Percentiles rank a stretch among this genome's conserved stretches.
phyloP scores from a whole-genome alignment of 2,888 invertebrate genomes.

The Chaetoderma sp. region DNA sequence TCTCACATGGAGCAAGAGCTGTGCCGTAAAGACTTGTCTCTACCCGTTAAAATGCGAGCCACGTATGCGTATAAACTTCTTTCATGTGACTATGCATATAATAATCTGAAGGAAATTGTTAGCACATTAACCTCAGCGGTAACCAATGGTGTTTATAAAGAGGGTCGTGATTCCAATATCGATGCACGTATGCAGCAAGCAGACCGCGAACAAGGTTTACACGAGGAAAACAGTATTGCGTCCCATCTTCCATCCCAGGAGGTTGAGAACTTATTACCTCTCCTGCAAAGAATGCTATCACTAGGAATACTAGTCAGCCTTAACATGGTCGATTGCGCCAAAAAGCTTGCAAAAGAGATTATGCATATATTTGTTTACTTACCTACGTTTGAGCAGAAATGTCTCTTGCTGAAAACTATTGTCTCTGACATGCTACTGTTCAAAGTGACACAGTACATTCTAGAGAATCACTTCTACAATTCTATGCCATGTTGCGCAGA shows the following conservation, averaged over 20 bases:
- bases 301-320: slow-evolving; percentile 41
- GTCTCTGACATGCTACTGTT: slow-evolving; percentile 41
- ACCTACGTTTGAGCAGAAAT: slow-evolving; percentile 38
- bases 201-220: no score
- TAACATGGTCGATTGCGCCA: slow-evolving; percentile 42
- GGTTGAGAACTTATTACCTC: slow-evolving; percentile 18
- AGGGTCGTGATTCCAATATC: slow-evolving; percentile 11
- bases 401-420: slow-evolving; percentile 40
- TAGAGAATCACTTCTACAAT: slow-evolving; percentile 41
- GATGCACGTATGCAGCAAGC: no score
- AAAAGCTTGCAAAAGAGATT: slow-evolving; percentile 36
- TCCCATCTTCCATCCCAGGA: neutral
- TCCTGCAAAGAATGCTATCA: slow-evolving; percentile 39
- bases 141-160: slow-evolving; percentile 26
- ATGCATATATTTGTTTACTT: slow-evolving; percentile 41
- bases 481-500: slow-evolving; percentile 31
- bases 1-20: slow-evolving; percentile 36
- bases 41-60: slow-evolving; percentile 33
- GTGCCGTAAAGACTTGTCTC: slow-evolving; percentile 28
- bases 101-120: slow-evolving; percentile 34
- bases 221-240: no score
- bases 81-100: slow-evolving; percentile 32
- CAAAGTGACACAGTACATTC: slow-evolving; percentile 38
- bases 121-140: slow-evolving; percentile 32
- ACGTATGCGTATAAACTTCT: slow-evolving; percentile 37